Evolutionary conservation across 2,888 invertebrate genomes (phyloP), one percentile per base, ranked within the genome.

Genomic region (Lochmaea capreae): DNA sequence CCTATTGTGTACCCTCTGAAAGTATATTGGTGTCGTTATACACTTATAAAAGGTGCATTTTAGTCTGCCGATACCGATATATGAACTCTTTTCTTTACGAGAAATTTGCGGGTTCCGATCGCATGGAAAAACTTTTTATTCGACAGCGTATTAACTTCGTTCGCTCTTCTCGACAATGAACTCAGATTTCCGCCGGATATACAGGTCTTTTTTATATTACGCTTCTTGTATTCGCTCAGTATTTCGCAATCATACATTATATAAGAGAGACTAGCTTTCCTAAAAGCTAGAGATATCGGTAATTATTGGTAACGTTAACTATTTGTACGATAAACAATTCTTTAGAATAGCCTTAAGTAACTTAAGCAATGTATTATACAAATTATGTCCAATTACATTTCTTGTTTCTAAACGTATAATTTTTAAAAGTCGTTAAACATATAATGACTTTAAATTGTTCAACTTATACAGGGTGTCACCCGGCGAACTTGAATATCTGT

Each of bases 41-140:
- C 66, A 72, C 70, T 70, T 76, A 76, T 76, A 78, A 80, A 80
- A 80, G 79, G 74, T 73, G 76, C 80, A 78, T 80, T 80, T 79
- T 76, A 67, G 77, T 75, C 65, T 78, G 75, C 69, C 78, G 72
- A 77, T 77, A 54, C 63, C 70, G 70, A 70, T 70, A 70, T 63
- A 63, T 70, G 12, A 46, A 62, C 54, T 54, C 70, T 73, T 73
- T 68, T 68, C 67, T 68, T 72, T 63, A 67, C 49, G 67, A 59
- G 57, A 67, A 59, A 33, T 59, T 59, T 59, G 54, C 54, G 54
- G 54, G 54, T 16, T 54, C 18, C 59, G 59, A 59, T 26, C 33
- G 59, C 33, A 26, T 59, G 59, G 26, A 59, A 59, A 59, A 59
- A 59, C 59, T 59, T 59, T 33, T 59, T 59, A 33, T 14, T 33